phyloP scores from a whole-genome alignment of 2,888 invertebrate genomes.

The Pterobdella sp. region DNA sequence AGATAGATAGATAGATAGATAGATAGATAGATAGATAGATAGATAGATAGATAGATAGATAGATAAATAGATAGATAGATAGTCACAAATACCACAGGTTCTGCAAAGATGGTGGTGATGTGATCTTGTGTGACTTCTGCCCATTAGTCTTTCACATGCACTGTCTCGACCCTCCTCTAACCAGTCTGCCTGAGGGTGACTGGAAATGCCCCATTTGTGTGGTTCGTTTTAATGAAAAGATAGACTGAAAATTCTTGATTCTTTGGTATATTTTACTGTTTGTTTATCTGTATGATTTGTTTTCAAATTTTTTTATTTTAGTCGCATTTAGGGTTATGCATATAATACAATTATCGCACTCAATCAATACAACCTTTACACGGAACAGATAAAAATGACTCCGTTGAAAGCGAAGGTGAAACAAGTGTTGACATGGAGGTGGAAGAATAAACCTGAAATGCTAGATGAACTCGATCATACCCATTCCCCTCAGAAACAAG shows the following conservation, averaged over 20 bases:
- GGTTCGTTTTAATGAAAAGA: too few relatives aligned
- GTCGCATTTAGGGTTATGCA: not conserved
- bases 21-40: constrained; percentile 16
- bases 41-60: constrained; percentile 15
- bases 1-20: constrained; percentile 16
- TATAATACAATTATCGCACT: too few relatives aligned
- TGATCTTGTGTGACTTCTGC: constrained; percentile 40
- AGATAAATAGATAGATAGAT: constrained; percentile 9
- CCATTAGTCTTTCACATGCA: constrained; percentile 38
- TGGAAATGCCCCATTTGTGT: constrained; percentile 40
- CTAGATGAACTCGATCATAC: constrained; percentile 39
- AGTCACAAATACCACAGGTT: too few relatives aligned
- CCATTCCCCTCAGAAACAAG: constrained; percentile 37
- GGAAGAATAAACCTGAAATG: constrained; percentile 35
- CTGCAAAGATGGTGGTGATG: constrained; percentile 38
- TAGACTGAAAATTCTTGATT: too few relatives aligned
- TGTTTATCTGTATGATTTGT: too few relatives aligned
- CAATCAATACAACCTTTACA: too few relatives aligned
- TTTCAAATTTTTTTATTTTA: too few relatives aligned
- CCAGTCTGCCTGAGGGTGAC: constrained; percentile 39
- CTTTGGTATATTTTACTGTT: too few relatives aligned
- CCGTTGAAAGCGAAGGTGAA: constrained; percentile 37
- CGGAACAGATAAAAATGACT: constrained; percentile 34
- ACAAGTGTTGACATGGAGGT: constrained; percentile 38
- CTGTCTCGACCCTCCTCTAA: constrained; percentile 38